Conservation (phyloP, 2,888 invertebrate genomes). For the Autographa pulchrina region DNA sequence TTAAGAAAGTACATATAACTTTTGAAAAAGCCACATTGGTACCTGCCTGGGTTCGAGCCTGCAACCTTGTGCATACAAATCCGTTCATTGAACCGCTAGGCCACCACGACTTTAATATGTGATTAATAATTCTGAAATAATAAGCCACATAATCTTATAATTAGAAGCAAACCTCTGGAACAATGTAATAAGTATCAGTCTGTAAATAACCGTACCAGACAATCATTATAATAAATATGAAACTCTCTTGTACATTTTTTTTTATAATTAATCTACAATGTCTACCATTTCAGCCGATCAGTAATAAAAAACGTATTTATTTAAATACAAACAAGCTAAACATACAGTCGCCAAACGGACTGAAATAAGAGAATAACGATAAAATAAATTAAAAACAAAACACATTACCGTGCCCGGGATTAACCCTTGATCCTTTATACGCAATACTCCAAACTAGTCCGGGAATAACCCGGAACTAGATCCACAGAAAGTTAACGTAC, state of each 20-base stretch:
- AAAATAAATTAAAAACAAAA: constrained; percentile 10
- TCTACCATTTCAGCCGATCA: neutral
- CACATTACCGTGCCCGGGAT: constrained; percentile 3
- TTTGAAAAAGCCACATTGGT: too few relatives aligned
- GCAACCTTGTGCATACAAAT: too few relatives aligned
- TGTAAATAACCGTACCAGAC: neutral
- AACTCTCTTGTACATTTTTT: too few relatives aligned
- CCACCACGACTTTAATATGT: too few relatives aligned
- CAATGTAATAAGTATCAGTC: neutral
- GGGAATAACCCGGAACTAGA: neutral
- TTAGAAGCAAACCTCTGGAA: neutral
- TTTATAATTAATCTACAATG: too few relatives aligned
- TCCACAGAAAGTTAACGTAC: constrained; percentile 17
- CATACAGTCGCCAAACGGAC: neutral
- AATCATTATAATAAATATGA: neutral
- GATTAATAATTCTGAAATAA: neutral
- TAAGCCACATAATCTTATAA: neutral
- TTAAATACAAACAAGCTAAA: neutral
- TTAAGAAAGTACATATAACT: too few relatives aligned
- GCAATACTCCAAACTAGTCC: neutral
- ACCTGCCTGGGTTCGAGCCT: too few relatives aligned
- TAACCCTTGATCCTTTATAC: constrained; percentile 11
- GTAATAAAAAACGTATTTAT: neutral
- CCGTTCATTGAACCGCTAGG: too few relatives aligned
- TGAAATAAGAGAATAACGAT: neutral